Base-by-base conservation (phyloP, 1,140 invertebrate species). In the Anastrepha ludens region DNA sequence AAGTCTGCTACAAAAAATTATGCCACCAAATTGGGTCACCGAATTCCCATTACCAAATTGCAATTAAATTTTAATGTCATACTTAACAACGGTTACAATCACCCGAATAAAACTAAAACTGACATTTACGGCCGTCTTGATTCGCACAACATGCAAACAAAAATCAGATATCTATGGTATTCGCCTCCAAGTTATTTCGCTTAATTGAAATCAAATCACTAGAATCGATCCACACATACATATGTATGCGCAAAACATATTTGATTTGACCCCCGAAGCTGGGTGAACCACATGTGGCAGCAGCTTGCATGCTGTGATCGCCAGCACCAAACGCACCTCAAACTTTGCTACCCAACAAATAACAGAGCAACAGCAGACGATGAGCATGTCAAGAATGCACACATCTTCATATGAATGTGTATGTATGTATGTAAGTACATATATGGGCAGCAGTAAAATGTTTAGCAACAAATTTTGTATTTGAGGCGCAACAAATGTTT, bases 151-250 rank as follows among this genome's bases (percentile, higher is more conserved):
- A 50, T 29, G 29, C 50, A 55, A 41, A 8, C 74, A 55, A 11
- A 58, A 3, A 20, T n/a, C 60, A 62, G 8, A 81, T 47, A 44
- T 55, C 67, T 29, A 29, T 29, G 6, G 2, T 74, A 44, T 44
- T 47, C 0, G 67, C 67, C 50, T 55, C 8, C 74, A 50, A 81
- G 17, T 81, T 55, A 8, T 55, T 67, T 39, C n/a, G 74, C 74
- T 81, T 81, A 81, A 81, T 81, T 81, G 74, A 55, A 81, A 81
- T 81, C 74, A 81, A 81, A 55, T 17, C 74, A 81, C 47, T 58
- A 8, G 74, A 55, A 55, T 11, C 20, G 6, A 3, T 17, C 1
- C 44, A 55, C 70, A 78, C 70, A 20, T 47, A 50, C 47, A 55
- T 78, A 29, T 78, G 74, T 55, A 55, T 55, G 17, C 47, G 0